Percentiles rank a stretch among this genome's conserved stretches.
Evolutionary conservation across 2,113 vertebrate genomes (phyloP).

Genomic region (Eurystomus gularis): DNA sequence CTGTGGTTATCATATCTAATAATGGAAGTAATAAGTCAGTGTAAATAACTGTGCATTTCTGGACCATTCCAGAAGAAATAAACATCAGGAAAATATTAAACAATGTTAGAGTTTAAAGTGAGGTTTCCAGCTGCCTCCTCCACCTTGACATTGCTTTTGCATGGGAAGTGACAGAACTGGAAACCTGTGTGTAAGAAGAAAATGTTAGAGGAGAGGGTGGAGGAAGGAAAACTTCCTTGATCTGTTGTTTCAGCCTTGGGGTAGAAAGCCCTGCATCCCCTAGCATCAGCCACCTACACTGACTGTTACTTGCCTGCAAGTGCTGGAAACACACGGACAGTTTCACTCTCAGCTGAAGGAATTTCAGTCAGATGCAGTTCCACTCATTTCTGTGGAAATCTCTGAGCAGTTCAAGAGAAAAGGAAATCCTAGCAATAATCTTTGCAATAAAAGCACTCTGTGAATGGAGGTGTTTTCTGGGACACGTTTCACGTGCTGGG

Average conservation of each 20-base stretch:
- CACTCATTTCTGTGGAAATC: neutral
- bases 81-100: neutral
- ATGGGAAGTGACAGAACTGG: neutral
- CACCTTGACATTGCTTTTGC: neutral
- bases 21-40: constrained; percentile 18
- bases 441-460: neutral
- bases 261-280: neutral
- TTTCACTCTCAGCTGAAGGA: neutral
- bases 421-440: neutral
- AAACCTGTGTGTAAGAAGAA: neutral
- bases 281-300: neutral
- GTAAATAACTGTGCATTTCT: neutral
- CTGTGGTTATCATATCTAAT: neutral
- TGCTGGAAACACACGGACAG: neutral
- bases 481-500: neutral
- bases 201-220: neutral
- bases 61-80: neutral
- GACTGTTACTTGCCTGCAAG: neutral
- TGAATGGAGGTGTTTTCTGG: neutral
- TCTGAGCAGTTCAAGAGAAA: neutral
- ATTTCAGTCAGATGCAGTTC: neutral
- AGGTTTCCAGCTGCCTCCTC: neutral
- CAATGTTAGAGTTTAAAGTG: neutral
- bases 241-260: neutral
- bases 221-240: neutral